Percentiles rank a stretch among this genome's conserved stretches.
phyloP scores from a whole-genome alignment of 1,140 invertebrate genomes.

The Nilaparvata lugens region DNA sequence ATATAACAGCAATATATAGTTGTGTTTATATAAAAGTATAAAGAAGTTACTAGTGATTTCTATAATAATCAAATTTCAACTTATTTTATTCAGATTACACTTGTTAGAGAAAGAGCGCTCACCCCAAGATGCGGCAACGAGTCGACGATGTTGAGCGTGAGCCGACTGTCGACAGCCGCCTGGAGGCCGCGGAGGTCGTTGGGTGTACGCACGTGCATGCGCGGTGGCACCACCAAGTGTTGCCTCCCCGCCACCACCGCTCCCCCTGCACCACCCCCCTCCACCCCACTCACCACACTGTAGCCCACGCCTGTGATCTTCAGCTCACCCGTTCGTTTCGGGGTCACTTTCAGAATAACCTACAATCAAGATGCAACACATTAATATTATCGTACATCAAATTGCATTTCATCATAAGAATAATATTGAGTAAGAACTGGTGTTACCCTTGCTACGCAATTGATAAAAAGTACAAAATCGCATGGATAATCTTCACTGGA shows the following conservation, averaged over 20 bases:
- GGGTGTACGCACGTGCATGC: conserved; percentile 36
- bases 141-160: conserved; percentile 28
- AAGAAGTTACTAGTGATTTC: too few species aligned
- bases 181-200: conserved; percentile 33
- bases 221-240: conserved; percentile 46
- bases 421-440: too few species aligned
- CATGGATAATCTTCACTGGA: too few species aligned
- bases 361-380: conserved; percentile 10
- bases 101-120: too few species aligned
- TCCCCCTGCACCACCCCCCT: conserved; percentile 29
- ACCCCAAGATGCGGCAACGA: conserved; percentile 57
- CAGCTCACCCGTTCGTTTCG: conserved; percentile 22
- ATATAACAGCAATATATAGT: too few species aligned
- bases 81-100: too few species aligned
- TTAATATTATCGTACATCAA: conserved; percentile 24
- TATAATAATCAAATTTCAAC: too few species aligned
- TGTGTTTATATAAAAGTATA: too few species aligned
- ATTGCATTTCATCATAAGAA: too few species aligned
- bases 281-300: conserved; percentile 24
- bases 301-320: conserved; percentile 25
- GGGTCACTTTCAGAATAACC: conserved; percentile 24
- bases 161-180: conserved; percentile 24
- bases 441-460: too few species aligned
- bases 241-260: conserved; percentile 48
- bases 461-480: too few species aligned